Evolutionary conservation across 2,888 invertebrate species (phyloP).

Genomic region (Aphidoletes aphidimyza): DNA sequence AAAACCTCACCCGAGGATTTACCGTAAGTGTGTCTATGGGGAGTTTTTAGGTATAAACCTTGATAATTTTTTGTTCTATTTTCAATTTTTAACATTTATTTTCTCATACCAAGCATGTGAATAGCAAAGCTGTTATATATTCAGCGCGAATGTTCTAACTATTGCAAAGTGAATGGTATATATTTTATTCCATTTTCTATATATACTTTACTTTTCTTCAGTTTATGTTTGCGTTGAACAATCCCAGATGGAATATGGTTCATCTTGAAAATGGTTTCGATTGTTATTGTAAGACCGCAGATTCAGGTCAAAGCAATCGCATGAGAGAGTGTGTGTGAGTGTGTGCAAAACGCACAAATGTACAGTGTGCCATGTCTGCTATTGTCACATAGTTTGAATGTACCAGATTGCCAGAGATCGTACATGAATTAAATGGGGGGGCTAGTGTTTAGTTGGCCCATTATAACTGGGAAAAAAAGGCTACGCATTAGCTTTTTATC

Average conservation of each 20-base stretch:
- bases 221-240: neutral
- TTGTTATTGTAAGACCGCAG: neutral
- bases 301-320: neutral
- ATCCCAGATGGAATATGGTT: conserved; percentile 14
- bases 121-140: neutral
- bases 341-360: neutral
- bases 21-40: neutral
- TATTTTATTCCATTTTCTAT: too few relatives aligned
- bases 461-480: neutral
- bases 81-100: neutral
- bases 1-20: conserved; percentile 21
- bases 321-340: too few relatives aligned
- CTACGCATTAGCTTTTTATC: conserved; percentile 7
- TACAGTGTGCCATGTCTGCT: neutral
- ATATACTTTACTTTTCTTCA: neutral
- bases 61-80: neutral
- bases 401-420: neutral
- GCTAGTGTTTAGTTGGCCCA: neutral
- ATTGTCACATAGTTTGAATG: neutral
- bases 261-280: conserved; percentile 29
- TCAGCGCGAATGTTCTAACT: too few relatives aligned
- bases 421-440: neutral
- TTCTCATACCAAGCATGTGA: neutral
- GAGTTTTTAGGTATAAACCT: neutral
- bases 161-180: too few relatives aligned